These are phyloP conservation scores for Neoitamus cyanurus DNA, from an alignment of 2,888 invertebrate species.

Conservation along the genomic window DNA sequence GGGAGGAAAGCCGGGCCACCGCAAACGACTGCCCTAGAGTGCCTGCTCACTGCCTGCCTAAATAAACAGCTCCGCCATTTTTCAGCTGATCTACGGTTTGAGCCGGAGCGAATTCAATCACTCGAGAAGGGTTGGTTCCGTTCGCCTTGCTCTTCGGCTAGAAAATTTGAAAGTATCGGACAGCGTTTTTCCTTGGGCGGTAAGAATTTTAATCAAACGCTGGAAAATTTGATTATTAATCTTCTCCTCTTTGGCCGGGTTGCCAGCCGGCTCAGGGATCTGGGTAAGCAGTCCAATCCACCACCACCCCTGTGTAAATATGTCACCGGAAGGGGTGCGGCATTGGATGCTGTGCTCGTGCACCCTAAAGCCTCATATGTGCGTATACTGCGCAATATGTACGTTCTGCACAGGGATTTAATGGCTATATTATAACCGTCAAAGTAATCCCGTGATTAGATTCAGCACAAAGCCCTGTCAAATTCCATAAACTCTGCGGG, in stretches of 20 bases:
- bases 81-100: constrained; percentile 11
- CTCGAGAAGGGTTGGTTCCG: constrained; percentile 15
- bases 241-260: neutral
- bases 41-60: neutral
- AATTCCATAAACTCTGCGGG: constrained; percentile 4
- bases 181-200: constrained; percentile 19
- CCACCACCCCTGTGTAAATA: neutral
- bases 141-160: neutral
- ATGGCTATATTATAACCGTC: neutral
- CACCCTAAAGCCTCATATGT: neutral
- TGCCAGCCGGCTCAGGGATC: neutral
- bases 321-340: neutral
- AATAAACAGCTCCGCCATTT: constrained; percentile 22
- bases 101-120: constrained; percentile 22
- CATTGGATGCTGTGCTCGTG: neutral
- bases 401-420: neutral
- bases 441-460: constrained; percentile 27
- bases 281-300: neutral
- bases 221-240: constrained; percentile 34
- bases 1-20: neutral
- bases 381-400: neutral
- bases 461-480: neutral
- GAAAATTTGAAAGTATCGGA: neutral
- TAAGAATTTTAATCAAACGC: constrained; percentile 30
- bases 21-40: neutral